phyloP scores from a whole-genome alignment of 2,888 invertebrate genomes.

The Phlogophora meticulosa region DNA sequence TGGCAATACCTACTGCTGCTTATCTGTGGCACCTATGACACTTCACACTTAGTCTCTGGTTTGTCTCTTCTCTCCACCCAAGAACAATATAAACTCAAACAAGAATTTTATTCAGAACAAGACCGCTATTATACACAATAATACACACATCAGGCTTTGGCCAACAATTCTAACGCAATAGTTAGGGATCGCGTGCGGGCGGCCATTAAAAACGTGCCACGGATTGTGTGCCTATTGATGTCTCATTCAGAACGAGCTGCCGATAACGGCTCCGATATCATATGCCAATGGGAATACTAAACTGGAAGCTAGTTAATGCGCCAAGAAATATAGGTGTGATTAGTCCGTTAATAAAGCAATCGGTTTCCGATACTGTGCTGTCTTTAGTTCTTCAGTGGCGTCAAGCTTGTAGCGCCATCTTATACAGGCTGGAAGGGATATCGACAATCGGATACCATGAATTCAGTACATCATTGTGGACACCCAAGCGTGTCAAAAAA shows the following conservation, averaged over 20 bases:
- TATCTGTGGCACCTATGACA: too few species aligned
- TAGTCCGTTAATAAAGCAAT: background rate
- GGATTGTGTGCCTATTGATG: conserved; percentile 63
- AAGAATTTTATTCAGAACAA: background rate
- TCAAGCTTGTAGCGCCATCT: background rate
- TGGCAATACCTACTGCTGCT: too few species aligned
- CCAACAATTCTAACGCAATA: conserved; percentile 52
- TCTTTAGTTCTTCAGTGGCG: background rate
- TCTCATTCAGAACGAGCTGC: conserved; percentile 61
- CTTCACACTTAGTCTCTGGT: too few species aligned
- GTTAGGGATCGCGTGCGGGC: conserved; percentile 62
- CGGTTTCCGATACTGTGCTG: background rate
- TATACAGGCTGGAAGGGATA: too few species aligned
- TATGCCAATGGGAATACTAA: conserved; percentile 31
- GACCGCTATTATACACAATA: conserved; percentile 15
- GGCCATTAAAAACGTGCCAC: conserved; percentile 60
- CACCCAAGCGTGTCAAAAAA: too few species aligned
- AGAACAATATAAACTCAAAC: too few species aligned
- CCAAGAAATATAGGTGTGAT: conserved; percentile 9
- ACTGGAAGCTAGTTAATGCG: conserved; percentile 30
- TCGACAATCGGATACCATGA: too few species aligned
- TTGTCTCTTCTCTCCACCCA: too few species aligned
- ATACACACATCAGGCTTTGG: conserved; percentile 37
- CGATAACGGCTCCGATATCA: conserved; percentile 50
- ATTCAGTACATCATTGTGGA: too few species aligned